phyloP scores from a whole-genome alignment of 2,797 vertebrate species.

The Pipistrellus kuhlii region DNA sequence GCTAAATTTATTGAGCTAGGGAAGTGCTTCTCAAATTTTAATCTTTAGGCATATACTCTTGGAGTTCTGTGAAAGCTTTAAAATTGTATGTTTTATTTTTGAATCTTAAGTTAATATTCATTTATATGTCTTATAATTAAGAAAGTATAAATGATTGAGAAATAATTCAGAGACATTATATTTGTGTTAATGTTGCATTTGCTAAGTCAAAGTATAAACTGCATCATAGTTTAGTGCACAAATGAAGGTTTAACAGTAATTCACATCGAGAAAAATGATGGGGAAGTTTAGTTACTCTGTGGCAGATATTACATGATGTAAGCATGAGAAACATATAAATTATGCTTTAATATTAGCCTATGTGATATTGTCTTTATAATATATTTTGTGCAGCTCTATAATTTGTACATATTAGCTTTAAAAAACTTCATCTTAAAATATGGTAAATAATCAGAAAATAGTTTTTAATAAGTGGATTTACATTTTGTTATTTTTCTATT shows the following conservation, averaged over 20 bases:
- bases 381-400: background rate
- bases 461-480: background rate
- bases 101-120: background rate
- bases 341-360: background rate
- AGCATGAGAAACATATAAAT: background rate
- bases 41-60: background rate
- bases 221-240: background rate
- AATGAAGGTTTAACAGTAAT: background rate
- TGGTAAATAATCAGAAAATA: background rate
- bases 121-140: background rate
- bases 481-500: background rate
- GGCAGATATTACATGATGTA: background rate
- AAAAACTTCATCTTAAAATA: background rate
- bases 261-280: background rate
- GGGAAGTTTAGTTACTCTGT: background rate
- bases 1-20: background rate
- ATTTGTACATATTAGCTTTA: background rate
- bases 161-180: background rate
- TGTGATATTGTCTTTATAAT: background rate
- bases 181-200: background rate
- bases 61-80: background rate
- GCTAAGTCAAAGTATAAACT: background rate
- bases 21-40: background rate
- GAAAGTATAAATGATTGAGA: background rate
- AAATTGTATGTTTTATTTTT: background rate